Base-by-base conservation (phyloP, 2,888 invertebrate genomes). In the Macrophya annulata region DNA sequence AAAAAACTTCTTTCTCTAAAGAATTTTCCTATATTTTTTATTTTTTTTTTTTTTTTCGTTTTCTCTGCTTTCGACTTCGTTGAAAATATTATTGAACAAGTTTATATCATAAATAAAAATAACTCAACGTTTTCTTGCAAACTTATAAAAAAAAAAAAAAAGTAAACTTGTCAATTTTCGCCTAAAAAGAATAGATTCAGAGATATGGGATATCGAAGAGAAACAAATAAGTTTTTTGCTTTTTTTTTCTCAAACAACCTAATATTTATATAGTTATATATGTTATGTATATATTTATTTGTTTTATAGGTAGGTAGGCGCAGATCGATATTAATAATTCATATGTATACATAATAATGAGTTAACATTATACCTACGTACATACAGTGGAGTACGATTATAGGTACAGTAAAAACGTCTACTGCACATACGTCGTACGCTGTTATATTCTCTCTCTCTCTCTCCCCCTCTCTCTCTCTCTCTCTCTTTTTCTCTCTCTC, bases 301-400 rank as follows among this genome's bases (percentile, higher is more conserved):
- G 37, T 79, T 76, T 45, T 48, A 59, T 79, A 17, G 25, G 79
- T 79, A 79, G 37, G 55, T 48, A 31, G 79, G 79, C 79, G 79
- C 79, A 37, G 79, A 79, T 79, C 79, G 76, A 76, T 45, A 76
- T 74, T 74, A n/a, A 74, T 76, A 25, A 71, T 71, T 76, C 25
- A 76, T 45, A 25, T 48, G 10, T 71, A 55, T 17, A 17, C 37
- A 48, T 43, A 48, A 76, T 48, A 43, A 72, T 43, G 72, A 48
- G 48, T 51, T 77, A 51, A 15, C 25, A 48, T 37, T 51, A 45
- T 74, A 59, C 37, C 79, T 79, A 79, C 79, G 72, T 45, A 43
- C 40, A 40, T 55, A 15, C 51, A 51, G n/a, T 45, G 76, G 25
- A 2, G 9, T 40, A 72, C 31, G 31, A 31, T 31, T 31, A 31